phyloP scores from a whole-genome alignment of 2,113 vertebrate genomes.

The Peucedramus taeniatus region DNA sequence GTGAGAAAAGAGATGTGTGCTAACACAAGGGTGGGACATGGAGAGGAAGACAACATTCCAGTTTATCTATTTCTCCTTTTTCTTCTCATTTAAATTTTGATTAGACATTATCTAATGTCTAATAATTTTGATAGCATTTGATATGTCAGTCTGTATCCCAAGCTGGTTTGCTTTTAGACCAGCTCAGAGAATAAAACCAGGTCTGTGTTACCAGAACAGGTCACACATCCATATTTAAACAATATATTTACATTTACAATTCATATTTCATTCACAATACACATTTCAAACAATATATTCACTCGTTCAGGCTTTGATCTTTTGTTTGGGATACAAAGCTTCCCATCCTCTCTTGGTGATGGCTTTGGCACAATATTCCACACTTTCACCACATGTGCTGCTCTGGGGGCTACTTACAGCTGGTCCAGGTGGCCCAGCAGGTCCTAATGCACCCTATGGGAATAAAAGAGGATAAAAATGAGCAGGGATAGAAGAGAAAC shows the following conservation, averaged over 20 bases:
- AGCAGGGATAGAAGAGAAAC: background rate
- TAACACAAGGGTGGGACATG: background rate
- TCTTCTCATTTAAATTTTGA: background rate
- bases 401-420: conserved; percentile 79
- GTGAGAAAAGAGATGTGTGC: background rate
- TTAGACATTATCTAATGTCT: background rate
- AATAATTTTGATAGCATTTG: background rate
- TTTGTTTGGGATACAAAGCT: background rate
- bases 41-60: background rate
- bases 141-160: background rate
- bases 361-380: background rate
- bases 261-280: too few relatives aligned
- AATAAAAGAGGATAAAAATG: background rate
- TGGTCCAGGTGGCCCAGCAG: conserved; percentile 84
- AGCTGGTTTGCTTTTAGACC: background rate
- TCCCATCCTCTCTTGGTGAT: background rate
- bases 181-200: background rate
- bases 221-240: background rate
- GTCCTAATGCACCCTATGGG: conserved; percentile 84
- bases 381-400: accelerated
- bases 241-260: too few relatives aligned
- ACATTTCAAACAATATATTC: background rate
- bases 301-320: background rate
- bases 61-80: background rate
- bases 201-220: background rate